phyloP scores from a whole-genome alignment of 2,113 vertebrate genomes.

The Dendrocopos noguchii region DNA sequence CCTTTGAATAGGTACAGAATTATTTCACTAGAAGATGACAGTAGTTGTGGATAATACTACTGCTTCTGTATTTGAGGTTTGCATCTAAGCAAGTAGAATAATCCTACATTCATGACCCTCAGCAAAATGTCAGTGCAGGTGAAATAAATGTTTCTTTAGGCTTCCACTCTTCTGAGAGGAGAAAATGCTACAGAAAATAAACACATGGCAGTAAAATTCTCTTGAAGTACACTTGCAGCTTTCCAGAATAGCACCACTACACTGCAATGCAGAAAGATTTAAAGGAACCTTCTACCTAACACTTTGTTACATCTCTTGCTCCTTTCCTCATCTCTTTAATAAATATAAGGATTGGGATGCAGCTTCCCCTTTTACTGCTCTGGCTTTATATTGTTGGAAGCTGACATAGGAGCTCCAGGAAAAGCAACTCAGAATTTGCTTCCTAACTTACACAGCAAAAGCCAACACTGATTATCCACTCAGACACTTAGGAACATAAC shows the following conservation, averaged over 20 bases:
- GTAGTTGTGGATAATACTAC: no score
- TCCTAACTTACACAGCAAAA: background rate
- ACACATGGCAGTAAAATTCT: background rate
- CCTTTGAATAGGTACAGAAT: background rate
- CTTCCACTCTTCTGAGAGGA: background rate
- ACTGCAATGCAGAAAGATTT: background rate
- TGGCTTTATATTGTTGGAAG: background rate
- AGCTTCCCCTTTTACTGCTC: background rate
- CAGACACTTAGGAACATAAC: background rate
- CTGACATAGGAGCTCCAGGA: background rate
- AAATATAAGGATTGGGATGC: background rate
- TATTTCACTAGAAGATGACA: background rate
- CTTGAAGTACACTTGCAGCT: background rate
- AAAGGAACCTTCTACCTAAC: background rate
- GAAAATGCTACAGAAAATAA: background rate
- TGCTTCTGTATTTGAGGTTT: no score
- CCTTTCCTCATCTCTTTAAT: background rate
- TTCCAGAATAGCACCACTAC: background rate
- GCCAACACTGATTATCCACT: background rate
- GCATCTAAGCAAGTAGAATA: background rate
- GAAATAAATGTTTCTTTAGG: background rate
- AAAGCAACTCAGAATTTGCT: background rate
- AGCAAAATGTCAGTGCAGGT: background rate
- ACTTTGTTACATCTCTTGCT: background rate
- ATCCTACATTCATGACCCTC: background rate